Evolutionary conservation across 2,797 vertebrate species (phyloP).

Genomic region (Danio jaintianensis): DNA sequence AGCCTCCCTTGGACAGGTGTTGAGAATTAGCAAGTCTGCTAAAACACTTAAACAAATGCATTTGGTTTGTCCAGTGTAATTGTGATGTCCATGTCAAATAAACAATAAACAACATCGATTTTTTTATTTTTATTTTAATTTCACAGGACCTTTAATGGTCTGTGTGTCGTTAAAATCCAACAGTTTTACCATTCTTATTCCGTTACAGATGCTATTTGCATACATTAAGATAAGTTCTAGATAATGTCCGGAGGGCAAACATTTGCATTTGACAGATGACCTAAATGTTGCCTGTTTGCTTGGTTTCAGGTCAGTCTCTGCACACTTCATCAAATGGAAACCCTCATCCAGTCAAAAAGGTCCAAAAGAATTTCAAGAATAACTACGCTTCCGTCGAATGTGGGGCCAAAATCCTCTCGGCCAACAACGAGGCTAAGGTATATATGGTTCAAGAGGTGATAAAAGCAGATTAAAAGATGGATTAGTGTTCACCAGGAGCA

Average conservation of each 20-base stretch:
- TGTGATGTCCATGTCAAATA: no score
- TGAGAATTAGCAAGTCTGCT: no score
- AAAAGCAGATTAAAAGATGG: background rate
- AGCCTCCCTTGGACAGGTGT: no score
- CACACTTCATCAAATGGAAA: slow-evolving; percentile 87
- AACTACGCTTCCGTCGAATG: slow-evolving; percentile 99
- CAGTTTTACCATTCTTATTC: background rate
- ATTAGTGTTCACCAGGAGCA: background rate
- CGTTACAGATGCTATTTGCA: background rate
- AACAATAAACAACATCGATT: no score
- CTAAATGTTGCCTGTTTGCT: slow-evolving; percentile 3
- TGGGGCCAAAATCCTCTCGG: slow-evolving; percentile 96
- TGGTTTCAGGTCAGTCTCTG: slow-evolving; percentile 88
- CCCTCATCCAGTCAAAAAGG: slow-evolving; percentile 89
- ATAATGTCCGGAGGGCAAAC: no score
- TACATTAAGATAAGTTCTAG: background rate
- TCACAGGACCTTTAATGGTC: no score
- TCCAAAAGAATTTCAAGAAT: slow-evolving; percentile 97
- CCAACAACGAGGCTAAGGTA: slow-evolving; percentile 98
- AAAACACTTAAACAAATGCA: no score
- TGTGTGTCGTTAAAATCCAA: background rate
- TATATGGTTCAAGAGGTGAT: background rate
- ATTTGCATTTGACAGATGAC: background rate
- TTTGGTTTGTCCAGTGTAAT: no score
- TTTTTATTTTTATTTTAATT: no score